Base-by-base conservation (phyloP, 2,113 vertebrate species). In the Emberiza fucata region DNA sequence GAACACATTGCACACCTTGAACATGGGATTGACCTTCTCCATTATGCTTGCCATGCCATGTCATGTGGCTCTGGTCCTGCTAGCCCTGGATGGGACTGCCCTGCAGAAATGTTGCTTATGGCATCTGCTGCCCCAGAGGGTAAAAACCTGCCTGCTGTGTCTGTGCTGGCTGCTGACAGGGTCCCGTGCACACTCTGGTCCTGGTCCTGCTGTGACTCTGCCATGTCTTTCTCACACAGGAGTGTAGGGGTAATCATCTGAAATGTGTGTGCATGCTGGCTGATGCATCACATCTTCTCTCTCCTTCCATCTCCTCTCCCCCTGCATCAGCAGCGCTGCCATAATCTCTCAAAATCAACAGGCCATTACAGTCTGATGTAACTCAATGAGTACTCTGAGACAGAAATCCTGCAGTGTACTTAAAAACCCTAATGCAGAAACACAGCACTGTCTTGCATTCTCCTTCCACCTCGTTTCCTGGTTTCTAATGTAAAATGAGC, bases 261-360 rank as follows among this genome's bases (percentile, higher is more conserved):
- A 93, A 95, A 95, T 81, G 85, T 72, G 92, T 54, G 79, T 1
- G 3, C 75, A 70, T 0, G 9, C 90, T 92, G 92, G 64, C 85
- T 90, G 90, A 84, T 92, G 50, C 69, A 91, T 93, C 68, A 4
- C 64, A 63, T 91, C 57, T 69, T 71, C 75, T 68, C 76, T 78
- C 82, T 28, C 73, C 63, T 95, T 94, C 71, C 87, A 91, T 94
- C 81, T 94, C 84, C n/a, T 81, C 88, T 89, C 68, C 75, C 83
- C 81, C 79, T 86, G 90, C 88, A 90, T 94, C 95, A 94, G 88
- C 88, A 90, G 72, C 9, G 1, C 79, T 94, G 92, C 94, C 89
- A 78, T 96, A 88, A 95, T 95, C 82, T 95, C 94, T 97, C 91
- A 93, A 95, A 96, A 95, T 96, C 94, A 96, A 97, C 95, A 96